Conservation (phyloP, 2,797 vertebrate genomes). For the Sphenodon punctatus region DNA sequence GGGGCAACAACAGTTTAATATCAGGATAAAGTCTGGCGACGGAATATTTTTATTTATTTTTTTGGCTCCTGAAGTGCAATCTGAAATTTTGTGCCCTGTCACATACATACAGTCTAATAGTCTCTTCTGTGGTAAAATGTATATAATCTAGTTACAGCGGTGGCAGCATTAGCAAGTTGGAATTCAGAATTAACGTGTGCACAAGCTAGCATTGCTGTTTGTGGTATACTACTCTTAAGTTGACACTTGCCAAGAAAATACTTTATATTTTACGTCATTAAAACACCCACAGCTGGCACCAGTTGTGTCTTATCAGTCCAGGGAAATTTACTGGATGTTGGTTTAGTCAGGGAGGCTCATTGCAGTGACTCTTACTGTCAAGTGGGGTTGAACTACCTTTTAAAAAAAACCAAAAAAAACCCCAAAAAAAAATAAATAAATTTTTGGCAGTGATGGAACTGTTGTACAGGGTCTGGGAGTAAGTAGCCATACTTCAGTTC, state of each 20-base stretch:
- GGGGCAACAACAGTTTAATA: too few species aligned
- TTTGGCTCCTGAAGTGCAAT: too few species aligned
- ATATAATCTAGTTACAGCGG: background rate
- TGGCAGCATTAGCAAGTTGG: background rate
- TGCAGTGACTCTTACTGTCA: background rate
- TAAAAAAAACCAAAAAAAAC: too few species aligned
- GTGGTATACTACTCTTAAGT: background rate
- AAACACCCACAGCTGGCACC: background rate
- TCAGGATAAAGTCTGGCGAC: too few species aligned
- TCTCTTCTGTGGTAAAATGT: background rate
- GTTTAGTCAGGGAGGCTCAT: conserved; percentile 8
- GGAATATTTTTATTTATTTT: too few species aligned
- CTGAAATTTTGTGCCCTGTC: too few species aligned
- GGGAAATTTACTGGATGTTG: background rate
- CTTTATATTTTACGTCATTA: background rate
- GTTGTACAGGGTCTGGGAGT: conserved; percentile 18
- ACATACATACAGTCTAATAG: background rate
- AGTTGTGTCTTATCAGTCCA: background rate
- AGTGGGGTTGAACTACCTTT: conserved; percentile 11
- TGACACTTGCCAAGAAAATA: background rate
- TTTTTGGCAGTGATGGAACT: conserved; percentile 6
- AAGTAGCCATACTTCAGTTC: too few species aligned
- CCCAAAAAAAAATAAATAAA: background rate
- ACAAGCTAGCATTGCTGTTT: background rate
- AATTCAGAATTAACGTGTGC: background rate